A percentile compares a stretch with the other conserved stretches of the same genome.
Conservation (phyloP, 2,888 invertebrate genomes). For the Heterodera filipjevi region DNA sequence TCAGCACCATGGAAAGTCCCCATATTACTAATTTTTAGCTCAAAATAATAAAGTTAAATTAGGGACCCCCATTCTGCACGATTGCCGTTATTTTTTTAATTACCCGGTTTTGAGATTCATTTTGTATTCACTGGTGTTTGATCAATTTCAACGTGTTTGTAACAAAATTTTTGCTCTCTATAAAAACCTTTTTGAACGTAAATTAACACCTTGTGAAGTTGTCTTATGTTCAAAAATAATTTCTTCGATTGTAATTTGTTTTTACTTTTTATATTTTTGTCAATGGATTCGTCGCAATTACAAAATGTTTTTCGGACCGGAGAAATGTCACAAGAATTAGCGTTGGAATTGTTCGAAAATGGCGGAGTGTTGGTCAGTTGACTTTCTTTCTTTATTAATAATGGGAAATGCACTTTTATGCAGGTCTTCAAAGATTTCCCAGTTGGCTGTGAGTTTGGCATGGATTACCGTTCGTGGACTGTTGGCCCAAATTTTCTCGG, state of each 20-base stretch:
- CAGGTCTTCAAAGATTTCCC: constrained; percentile 81
- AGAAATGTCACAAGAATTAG: constrained; percentile 38
- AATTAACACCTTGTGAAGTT: background rate
- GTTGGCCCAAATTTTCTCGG: constrained; percentile 89
- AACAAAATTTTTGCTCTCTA: background rate
- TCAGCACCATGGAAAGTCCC: too few species aligned
- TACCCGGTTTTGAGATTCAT: too few species aligned
- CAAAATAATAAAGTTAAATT: too few species aligned
- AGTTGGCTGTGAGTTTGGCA: constrained; percentile 90
- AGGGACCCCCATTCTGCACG: too few species aligned
- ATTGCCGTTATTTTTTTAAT: too few species aligned
- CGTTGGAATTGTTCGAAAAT: constrained; percentile 30
- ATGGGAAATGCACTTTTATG: too few species aligned
- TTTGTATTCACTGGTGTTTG: background rate
- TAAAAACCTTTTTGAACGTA: too few species aligned
- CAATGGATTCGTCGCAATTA: background rate
- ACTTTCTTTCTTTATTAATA: constrained; percentile 76
- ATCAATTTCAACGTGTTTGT: background rate
- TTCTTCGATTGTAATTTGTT: background rate
- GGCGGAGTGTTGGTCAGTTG: constrained; percentile 35
- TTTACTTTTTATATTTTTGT: background rate
- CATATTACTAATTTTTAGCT: too few species aligned
- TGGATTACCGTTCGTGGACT: constrained; percentile 86
- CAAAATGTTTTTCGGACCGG: constrained; percentile 17
- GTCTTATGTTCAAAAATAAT: background rate